Base-by-base conservation (phyloP, 2,113 vertebrate species). In the Theropithecus gelada region DNA sequence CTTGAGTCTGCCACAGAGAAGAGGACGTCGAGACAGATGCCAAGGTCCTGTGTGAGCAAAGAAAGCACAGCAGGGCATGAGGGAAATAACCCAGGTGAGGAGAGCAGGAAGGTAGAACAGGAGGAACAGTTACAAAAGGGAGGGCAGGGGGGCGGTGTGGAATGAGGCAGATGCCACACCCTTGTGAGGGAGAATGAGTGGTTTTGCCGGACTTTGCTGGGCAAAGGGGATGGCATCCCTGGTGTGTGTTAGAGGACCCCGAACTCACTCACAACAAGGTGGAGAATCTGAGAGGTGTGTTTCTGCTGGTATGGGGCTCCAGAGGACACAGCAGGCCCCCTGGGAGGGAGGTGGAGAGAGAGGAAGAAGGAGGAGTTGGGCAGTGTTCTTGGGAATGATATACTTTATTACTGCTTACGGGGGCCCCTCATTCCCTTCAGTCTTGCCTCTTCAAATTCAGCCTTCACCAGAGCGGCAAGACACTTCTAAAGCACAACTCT, bases 141-240 rank as follows among this genome's bases (percentile, higher is more conserved):
- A 9, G 5, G 7, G 5, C 4, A 0, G 14, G 38, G 8, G 5
- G 40, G 16, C 0, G 14, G 9, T 3, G 72, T 16, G 40, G 72
- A 22, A 68, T 50, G 73, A 64, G 16, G 5, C 4, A 6, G 40
- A 10, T 30, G 38, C 30, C 12, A 40, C 38, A 4, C 11, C 10
- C 10, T 30, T 3, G 1, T 0, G 32, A 2, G 64, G 32, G 35
- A 45, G 76, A 50, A 3, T 3, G 55, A 38, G 14, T 38, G 48
- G 45, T 81, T 64, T 70, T 59, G 35, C 43, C 72, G 68, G 79
- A 38, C 22, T 12, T 45, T 8, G 11, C 10, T 1, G 17, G 64
- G 40, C 27, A 52, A 85, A 66, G 38, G 57, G 22, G 61, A 40
- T 2, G 1, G 27, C 1, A 18, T 45, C 57, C 57, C 27, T 32